phyloP scores from a whole-genome alignment of 2,797 vertebrate species.

The Cynodonichthys magdalenae region DNA sequence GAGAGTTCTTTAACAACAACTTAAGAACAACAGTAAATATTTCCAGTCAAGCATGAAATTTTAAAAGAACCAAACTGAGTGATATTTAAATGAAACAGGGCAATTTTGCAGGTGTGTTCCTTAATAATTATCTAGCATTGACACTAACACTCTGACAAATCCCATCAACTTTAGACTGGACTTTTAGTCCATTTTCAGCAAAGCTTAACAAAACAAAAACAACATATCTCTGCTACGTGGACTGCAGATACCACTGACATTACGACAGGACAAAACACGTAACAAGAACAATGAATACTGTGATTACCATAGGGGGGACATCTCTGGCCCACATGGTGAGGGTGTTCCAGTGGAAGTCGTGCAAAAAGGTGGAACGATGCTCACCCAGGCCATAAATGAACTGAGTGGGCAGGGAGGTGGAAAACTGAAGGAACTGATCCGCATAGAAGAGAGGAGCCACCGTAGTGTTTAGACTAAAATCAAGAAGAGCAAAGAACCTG shows the following conservation, averaged over 20 bases:
- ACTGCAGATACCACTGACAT: background rate
- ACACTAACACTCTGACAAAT: background rate
- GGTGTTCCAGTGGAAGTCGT: conserved; percentile 87
- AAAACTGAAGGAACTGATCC: conserved; percentile 91
- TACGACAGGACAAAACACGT: background rate
- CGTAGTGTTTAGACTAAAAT: conserved; percentile 84
- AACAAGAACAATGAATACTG: background rate
- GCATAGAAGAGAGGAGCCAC: conserved; percentile 89
- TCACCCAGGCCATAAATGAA: conserved; percentile 89
- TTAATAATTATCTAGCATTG: background rate
- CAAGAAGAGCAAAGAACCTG: background rate
- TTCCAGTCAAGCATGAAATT: background rate
- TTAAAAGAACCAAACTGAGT: no score
- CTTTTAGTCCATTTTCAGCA: no score
- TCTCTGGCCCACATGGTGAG: conserved; percentile 91
- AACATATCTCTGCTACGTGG: no score
- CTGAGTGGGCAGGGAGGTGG: conserved; percentile 77
- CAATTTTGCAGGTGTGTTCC: background rate
- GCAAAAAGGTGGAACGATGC: conserved; percentile 84
- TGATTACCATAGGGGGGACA: conserved; percentile 66
- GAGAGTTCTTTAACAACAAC: background rate
- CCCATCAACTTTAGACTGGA: background rate
- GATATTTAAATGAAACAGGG: background rate
- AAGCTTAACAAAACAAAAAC: background rate
- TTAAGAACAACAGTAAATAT: background rate